Percentiles rank a stretch among this genome's conserved stretches.
Evolutionary conservation across 1,140 invertebrate species (phyloP).

Genomic region (Drosophila fuyamai): DNA sequence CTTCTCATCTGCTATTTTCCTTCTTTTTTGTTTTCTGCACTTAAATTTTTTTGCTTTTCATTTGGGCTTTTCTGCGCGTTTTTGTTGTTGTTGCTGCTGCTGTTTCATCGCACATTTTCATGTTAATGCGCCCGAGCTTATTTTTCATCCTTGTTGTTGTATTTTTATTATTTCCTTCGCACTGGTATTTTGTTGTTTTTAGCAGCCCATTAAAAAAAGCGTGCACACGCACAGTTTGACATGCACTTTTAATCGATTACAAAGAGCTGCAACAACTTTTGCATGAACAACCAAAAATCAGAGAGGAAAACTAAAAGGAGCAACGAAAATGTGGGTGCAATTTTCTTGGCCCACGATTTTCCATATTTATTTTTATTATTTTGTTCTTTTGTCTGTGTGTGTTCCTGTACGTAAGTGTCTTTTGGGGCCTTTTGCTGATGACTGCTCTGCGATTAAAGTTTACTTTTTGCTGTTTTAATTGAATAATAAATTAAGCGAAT

Average conservation of each 20-base stretch:
- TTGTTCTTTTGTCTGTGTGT: conserved; percentile 31
- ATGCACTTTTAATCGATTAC: conserved; percentile 81
- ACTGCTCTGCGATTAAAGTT: conserved; percentile 75
- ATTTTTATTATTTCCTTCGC: conserved; percentile 55
- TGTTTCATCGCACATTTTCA: conserved; percentile 65
- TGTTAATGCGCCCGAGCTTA: conserved; percentile 69
- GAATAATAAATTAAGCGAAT: conserved; percentile 80
- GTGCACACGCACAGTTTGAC: conserved; percentile 77
- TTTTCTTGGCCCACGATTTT: conserved; percentile 79
- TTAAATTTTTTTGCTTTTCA: conserved; percentile 52
- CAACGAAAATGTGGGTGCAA: conserved; percentile 35
- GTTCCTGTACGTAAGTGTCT: conserved; percentile 45
- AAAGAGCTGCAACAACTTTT: conserved; percentile 32
- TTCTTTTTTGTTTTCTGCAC: conserved; percentile 47
- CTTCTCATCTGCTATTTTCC: conserved; percentile 27
- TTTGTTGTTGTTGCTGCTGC: conserved; percentile 30
- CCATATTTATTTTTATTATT: conserved; percentile 65
- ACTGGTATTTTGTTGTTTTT: conserved; percentile 58
- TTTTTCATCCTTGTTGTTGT: conserved; percentile 44
- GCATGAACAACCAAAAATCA: conserved; percentile 31
- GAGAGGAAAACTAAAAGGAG: conserved; percentile 8
- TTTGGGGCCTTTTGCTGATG: conserved; percentile 53
- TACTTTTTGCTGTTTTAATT: conserved; percentile 77
- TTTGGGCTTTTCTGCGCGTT: conserved; percentile 42
- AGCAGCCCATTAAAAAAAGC: conserved; percentile 79